phyloP scores from a whole-genome alignment of 2,113 vertebrate species.

The Forbesichthys papilliferus region DNA sequence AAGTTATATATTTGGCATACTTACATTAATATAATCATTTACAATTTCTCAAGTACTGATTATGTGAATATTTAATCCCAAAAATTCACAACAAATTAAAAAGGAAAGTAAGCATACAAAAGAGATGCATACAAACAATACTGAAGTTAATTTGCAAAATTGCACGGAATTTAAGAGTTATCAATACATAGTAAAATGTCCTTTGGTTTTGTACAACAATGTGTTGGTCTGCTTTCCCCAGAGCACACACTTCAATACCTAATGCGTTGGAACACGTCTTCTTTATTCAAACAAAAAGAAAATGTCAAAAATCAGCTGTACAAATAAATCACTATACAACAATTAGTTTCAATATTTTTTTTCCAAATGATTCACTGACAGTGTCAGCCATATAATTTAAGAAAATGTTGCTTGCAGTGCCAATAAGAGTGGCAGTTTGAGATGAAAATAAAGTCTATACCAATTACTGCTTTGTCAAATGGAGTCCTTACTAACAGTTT shows the following conservation, averaged over 20 bases:
- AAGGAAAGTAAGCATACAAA: conserved; percentile 65
- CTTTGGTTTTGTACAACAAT: conserved; percentile 52
- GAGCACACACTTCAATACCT: conserved; percentile 43
- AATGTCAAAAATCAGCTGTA: conserved; percentile 46
- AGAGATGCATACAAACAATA: conserved; percentile 71
- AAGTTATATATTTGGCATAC: conserved; percentile 99
- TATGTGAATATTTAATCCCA: conserved; percentile 75
- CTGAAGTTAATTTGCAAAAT: conserved; percentile 64
- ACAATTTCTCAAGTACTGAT: conserved; percentile 92
- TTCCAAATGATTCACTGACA: conserved; percentile 6
- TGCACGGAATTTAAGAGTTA: conserved; percentile 55
- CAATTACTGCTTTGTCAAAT: conserved; percentile 43
- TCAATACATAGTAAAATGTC: conserved; percentile 55
- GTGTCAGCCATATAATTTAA: conserved; percentile 24
- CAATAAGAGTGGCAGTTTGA: conserved; percentile 1
- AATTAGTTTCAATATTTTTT: conserved; percentile 60
- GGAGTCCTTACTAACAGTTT: conserved; percentile 43
- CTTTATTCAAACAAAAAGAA: conserved; percentile 57
- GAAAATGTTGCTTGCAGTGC: conserved; percentile 41
- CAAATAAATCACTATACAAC: conserved; percentile 61
- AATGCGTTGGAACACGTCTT: conserved; percentile 43
- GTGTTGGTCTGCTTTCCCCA: conserved; percentile 40
- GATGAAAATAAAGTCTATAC: conserved; percentile 16
- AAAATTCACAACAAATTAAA: conserved; percentile 69
- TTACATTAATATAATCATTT: conserved; percentile 96